Conservation (phyloP, 1,140 invertebrate genomes). For the Nixonia krombeini region DNA sequence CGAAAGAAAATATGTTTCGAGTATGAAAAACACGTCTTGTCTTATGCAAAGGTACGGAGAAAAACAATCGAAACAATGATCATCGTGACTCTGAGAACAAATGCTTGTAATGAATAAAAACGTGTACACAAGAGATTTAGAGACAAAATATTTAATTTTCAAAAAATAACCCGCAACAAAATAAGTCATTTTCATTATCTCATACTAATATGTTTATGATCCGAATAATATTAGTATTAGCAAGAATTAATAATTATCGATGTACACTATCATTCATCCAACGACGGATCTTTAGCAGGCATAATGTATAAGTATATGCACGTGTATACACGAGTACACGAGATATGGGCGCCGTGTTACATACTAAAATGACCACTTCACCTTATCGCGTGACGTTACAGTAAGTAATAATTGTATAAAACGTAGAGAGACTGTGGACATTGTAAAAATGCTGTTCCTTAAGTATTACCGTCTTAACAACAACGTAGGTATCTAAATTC, state of each 20-base stretch:
- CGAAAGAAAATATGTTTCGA: no score
- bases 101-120: not conserved
- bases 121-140: not conserved
- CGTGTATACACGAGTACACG: not conserved
- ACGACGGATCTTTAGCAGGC: constrained; percentile 58
- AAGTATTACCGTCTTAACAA: not conserved
- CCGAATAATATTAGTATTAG: constrained; percentile 38
- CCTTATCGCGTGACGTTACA: not conserved
- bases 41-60: not conserved
- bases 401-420: not conserved
- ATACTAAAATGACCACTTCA: not conserved
- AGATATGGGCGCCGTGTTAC: not conserved
- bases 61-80: not conserved
- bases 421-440: not conserved
- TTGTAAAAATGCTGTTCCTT: not conserved
- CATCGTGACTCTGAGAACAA: not conserved
- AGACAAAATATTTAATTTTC: constrained; percentile 47
- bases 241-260: constrained; percentile 23
- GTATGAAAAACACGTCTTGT: no score
- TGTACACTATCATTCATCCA: constrained; percentile 31
- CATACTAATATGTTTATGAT: constrained; percentile 51
- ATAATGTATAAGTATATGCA: constrained; percentile 17
- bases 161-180: constrained; percentile 68
- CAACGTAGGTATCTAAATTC: constrained; percentile 23
- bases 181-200: constrained; percentile 55